These are phyloP conservation scores for Gadopsis marmoratus DNA, from an alignment of 2,797 vertebrate species.

Conservation along the genomic window DNA sequence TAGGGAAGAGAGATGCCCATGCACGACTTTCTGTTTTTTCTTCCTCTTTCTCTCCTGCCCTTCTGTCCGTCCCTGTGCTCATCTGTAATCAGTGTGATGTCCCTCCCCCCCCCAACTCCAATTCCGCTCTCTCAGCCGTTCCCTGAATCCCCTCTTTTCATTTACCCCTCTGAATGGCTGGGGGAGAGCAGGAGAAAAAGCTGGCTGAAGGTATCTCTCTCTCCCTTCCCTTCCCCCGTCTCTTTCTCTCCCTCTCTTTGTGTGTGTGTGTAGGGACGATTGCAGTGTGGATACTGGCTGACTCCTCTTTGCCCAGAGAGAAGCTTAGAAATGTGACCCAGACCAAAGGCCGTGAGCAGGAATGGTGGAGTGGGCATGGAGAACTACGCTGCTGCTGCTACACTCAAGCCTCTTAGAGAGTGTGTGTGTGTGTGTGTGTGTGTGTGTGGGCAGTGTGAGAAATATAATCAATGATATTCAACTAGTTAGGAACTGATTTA, in stretches of 20 bases:
- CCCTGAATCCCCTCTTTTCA: slow-evolving; percentile 78
- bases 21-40: slow-evolving; percentile 51
- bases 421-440: slow-evolving; percentile 15
- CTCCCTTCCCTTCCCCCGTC: slow-evolving; percentile 20
- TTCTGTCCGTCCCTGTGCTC: slow-evolving; percentile 61
- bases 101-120: slow-evolving; percentile 49
- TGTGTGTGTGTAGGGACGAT: slow-evolving; percentile 20
- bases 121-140: slow-evolving; percentile 66
- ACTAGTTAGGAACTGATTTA: slow-evolving; percentile 34
- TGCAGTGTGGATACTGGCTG: slow-evolving; percentile 50
- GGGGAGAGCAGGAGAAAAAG: slow-evolving; percentile 60
- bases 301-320: slow-evolving; percentile 61
- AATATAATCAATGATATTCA: slow-evolving; percentile 44
- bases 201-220: slow-evolving; percentile 58
- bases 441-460: slow-evolving; percentile 21
- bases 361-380: slow-evolving; percentile 45
- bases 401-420: slow-evolving; percentile 25
- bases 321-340: slow-evolving; percentile 66
- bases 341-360: slow-evolving; percentile 43
- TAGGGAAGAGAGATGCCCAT: slow-evolving; percentile 65
- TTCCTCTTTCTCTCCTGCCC: slow-evolving; percentile 24
- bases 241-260: slow-evolving; percentile 14
- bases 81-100: slow-evolving; percentile 78
- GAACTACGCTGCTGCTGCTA: slow-evolving; percentile 27
- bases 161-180: slow-evolving; percentile 69